These are phyloP conservation scores for Todiramphus saurophagus DNA, from an alignment of 2,113 vertebrate genomes.

Conservation along the genomic window DNA sequence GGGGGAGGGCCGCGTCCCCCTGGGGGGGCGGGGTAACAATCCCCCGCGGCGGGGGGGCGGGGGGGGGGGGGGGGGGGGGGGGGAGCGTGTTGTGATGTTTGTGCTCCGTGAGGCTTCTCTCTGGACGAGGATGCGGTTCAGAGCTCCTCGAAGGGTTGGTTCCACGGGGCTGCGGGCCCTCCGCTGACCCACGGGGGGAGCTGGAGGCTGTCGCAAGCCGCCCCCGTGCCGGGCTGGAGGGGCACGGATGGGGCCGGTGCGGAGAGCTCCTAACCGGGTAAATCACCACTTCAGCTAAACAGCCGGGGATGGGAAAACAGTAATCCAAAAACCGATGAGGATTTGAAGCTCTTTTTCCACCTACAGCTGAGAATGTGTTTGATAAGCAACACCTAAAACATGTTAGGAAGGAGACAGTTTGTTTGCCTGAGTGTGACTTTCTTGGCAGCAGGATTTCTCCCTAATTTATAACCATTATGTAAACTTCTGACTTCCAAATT, in stretches of 20 bases:
- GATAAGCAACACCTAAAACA: conserved; percentile 67
- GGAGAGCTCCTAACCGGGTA: background rate
- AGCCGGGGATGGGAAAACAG: background rate
- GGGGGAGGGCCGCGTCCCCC: too few relatives aligned
- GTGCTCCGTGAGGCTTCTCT: background rate
- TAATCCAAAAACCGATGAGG: background rate
- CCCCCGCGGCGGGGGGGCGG: too few relatives aligned
- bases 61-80: background rate
- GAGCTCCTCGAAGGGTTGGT: background rate
- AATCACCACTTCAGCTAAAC: background rate
- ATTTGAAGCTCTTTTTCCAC: conserved; percentile 25
- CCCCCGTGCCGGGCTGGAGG: background rate
- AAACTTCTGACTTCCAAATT: conserved; percentile 65
- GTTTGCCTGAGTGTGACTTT: conserved; percentile 53
- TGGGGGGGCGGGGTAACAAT: too few relatives aligned
- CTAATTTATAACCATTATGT: conserved; percentile 62
- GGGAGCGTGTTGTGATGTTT: background rate
- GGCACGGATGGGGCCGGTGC: background rate
- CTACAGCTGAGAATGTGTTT: conserved; percentile 54
- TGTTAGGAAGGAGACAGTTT: conserved; percentile 58
- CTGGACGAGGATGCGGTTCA: background rate
- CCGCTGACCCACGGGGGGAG: conserved; percentile 55
- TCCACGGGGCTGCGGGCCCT: background rate
- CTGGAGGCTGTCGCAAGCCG: conserved; percentile 26
- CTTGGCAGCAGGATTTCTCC: conserved; percentile 55